Evolutionary conservation across 2,797 vertebrate species (phyloP).

Genomic region (Pangasius krempfi): DNA sequence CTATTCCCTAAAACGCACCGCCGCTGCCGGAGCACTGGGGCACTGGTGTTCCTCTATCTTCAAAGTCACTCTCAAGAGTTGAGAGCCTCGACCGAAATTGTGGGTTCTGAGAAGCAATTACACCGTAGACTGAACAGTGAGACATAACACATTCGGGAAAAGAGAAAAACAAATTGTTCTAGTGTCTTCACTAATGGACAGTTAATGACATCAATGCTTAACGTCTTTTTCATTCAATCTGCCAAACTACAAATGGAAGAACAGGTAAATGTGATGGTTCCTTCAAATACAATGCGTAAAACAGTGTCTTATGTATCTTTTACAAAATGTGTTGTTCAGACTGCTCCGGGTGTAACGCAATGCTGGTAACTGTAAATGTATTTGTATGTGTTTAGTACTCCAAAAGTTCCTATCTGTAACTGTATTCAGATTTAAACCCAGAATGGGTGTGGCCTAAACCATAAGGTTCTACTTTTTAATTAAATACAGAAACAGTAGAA

Average conservation of each 20-base stretch:
- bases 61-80: constrained; percentile 83
- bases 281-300: background rate
- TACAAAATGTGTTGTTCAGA: background rate
- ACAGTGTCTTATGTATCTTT: background rate
- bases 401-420: background rate
- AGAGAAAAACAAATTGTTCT: constrained; percentile 27
- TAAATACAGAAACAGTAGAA: background rate
- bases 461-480: background rate
- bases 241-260: background rate
- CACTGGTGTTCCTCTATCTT: constrained; percentile 70
- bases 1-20: constrained; percentile 73
- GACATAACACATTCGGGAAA: background rate
- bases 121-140: constrained; percentile 31
- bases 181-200: background rate
- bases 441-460: background rate
- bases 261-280: background rate
- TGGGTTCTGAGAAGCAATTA: constrained; percentile 51
- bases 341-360: background rate
- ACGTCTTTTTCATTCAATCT: background rate
- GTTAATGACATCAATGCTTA: background rate
- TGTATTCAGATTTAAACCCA: background rate
- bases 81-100: constrained; percentile 49
- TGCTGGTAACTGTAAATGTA: background rate
- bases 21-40: constrained; percentile 66
- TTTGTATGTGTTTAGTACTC: background rate